Evolutionary conservation across 2,113 vertebrate species (phyloP).

Genomic region (Apteryx mantelli): DNA sequence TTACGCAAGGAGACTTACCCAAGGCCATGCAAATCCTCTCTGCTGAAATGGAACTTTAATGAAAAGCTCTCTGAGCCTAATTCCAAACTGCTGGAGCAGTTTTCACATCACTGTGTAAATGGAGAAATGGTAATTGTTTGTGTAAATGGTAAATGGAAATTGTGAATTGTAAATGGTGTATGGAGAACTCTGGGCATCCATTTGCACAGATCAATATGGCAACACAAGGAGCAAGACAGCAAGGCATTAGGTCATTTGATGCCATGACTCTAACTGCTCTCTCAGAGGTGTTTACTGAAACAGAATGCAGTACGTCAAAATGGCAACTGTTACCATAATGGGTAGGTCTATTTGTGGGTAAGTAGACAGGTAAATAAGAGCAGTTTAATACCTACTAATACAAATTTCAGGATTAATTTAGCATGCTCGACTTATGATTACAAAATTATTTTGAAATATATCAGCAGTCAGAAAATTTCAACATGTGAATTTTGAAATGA

Average conservation of each 20-base stretch:
- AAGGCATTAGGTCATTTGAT: neutral
- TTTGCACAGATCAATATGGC: neutral
- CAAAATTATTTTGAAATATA: neutral
- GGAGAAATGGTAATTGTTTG: neutral
- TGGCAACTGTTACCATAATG: neutral
- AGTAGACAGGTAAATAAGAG: neutral
- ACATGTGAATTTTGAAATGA: slow-evolving; percentile 3
- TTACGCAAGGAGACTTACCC: neutral
- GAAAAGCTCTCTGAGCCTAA: neutral
- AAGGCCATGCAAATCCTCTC: neutral
- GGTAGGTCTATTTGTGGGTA: slow-evolving; percentile 7
- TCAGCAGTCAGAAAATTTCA: slow-evolving; percentile 49
- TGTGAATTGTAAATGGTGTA: neutral
- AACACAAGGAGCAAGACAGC: neutral
- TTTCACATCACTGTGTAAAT: neutral
- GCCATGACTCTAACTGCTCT: neutral
- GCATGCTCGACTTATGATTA: slow-evolving; percentile 3
- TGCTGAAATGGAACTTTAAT: neutral
- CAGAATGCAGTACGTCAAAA: neutral
- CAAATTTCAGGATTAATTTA: slow-evolving; percentile 43
- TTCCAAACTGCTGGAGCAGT: neutral
- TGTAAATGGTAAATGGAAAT: too few species aligned
- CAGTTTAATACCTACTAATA: slow-evolving; percentile 7
- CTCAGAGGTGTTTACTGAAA: neutral
- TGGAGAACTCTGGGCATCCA: neutral